phyloP scores from a whole-genome alignment of 2,888 invertebrate genomes.

The Anorthoa munda region DNA sequence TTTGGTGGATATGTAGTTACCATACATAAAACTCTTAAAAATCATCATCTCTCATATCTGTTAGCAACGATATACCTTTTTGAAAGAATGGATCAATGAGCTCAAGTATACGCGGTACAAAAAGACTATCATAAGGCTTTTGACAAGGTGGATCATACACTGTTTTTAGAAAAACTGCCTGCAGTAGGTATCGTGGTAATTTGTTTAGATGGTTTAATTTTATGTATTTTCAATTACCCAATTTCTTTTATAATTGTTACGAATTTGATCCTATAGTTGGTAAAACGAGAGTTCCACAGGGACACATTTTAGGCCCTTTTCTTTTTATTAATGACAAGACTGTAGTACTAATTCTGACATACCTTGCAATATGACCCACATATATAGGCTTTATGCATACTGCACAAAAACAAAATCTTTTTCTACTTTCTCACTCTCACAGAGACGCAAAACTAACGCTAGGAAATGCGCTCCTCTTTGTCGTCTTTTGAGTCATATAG shows the following conservation, averaged over 20 bases:
- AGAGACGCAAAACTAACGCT: neutral
- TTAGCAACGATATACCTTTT: neutral
- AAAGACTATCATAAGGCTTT: neutral
- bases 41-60: too few species aligned
- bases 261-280: neutral
- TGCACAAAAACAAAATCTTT: too few species aligned
- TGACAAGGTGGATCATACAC: neutral
- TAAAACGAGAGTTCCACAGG: neutral
- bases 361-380: neutral
- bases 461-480: neutral
- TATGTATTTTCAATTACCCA: neutral
- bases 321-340: neutral
- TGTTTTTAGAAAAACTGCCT: neutral
- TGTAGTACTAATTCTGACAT: too few species aligned
- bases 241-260: too few species aligned
- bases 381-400: neutral
- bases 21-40: too few species aligned
- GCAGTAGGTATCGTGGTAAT: neutral
- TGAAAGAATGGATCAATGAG: neutral
- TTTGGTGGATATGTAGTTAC: neutral
- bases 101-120: neutral
- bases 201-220: neutral
- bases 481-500: neutral
- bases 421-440: neutral
- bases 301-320: neutral